A percentile compares a stretch with the other conserved stretches of the same genome.
Evolutionary conservation across 2,888 invertebrate species (phyloP).

Genomic region (Mesorhabditis belari): DNA sequence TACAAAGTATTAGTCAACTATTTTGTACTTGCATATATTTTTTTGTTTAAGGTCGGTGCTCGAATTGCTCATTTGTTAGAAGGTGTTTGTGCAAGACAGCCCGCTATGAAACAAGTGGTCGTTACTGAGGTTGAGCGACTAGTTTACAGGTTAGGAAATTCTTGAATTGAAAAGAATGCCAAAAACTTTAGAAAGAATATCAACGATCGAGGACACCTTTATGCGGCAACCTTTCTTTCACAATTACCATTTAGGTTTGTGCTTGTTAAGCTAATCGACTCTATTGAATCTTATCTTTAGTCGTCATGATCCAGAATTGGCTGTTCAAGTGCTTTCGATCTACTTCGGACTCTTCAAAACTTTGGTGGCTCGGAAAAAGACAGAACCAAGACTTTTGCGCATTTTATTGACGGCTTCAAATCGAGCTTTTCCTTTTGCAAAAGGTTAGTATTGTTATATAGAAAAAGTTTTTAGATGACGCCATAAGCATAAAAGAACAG

Average conservation of each 20-base stretch:
- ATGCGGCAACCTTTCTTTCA: conserved; percentile 81
- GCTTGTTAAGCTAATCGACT: no score
- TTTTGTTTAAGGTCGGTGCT: conserved; percentile 66
- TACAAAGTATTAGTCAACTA: conserved; percentile 62
- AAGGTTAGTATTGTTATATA: conserved; percentile 55
- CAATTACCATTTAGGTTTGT: conserved; percentile 68
- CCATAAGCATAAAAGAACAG: conserved; percentile 1
- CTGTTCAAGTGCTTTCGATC: conserved; percentile 76
- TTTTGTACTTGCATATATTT: background rate
- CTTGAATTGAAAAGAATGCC: background rate
- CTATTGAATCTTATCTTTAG: no score
- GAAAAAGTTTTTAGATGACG: background rate
- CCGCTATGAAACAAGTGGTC: conserved; percentile 83
- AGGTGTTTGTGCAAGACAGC: conserved; percentile 74
- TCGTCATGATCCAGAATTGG: conserved; percentile 67
- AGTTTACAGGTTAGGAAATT: conserved; percentile 61
- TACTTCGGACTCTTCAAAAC: conserved; percentile 88
- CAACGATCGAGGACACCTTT: conserved; percentile 78
- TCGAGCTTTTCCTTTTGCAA: conserved; percentile 75
- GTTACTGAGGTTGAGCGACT: conserved; percentile 81
- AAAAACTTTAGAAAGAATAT: conserved; percentile 69
- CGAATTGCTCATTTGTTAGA: conserved; percentile 78
- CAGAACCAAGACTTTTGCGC: conserved; percentile 76
- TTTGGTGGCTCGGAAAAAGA: conserved; percentile 65
- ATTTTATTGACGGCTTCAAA: conserved; percentile 76